phyloP scores from a whole-genome alignment of 2,113 vertebrate species.

The Motacilla tschutschensis region DNA sequence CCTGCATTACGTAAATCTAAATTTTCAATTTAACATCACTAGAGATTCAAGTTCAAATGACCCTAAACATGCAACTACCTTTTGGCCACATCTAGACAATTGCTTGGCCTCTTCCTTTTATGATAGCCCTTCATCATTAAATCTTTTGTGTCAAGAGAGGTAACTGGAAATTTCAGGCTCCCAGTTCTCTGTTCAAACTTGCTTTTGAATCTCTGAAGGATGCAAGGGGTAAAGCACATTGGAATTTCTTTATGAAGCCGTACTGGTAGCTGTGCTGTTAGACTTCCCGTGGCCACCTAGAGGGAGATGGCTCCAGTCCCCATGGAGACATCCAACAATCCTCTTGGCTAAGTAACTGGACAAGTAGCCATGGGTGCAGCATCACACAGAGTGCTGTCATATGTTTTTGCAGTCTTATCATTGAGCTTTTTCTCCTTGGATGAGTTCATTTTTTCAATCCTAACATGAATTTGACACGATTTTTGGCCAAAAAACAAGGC shows the following conservation, averaged over 20 bases:
- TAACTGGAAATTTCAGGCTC: not conserved
- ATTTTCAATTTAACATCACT: not conserved
- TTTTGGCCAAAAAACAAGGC: not conserved
- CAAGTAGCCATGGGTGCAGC: not conserved
- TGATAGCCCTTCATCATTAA: not conserved
- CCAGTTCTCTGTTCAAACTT: not conserved
- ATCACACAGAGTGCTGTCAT: not conserved
- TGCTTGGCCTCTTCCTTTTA: not conserved
- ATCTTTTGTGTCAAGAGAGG: not conserved
- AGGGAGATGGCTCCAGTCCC: not conserved
- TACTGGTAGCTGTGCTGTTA: not conserved
- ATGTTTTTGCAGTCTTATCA: not conserved
- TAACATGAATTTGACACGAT: not conserved
- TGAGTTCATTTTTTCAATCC: not conserved
- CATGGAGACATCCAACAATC: accelerated
- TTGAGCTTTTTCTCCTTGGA: not conserved
- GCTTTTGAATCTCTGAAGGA: not conserved
- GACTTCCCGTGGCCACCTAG: not conserved
- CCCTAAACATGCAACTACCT: not conserved
- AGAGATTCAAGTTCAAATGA: not conserved
- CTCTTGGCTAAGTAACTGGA: not conserved
- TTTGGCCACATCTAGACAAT: not conserved
- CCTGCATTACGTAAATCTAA: accelerated
- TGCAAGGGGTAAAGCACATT: not conserved
- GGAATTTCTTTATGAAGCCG: not conserved